Conservation (phyloP, 2,797 vertebrate species). For the Semaprochilodus insignis region DNA sequence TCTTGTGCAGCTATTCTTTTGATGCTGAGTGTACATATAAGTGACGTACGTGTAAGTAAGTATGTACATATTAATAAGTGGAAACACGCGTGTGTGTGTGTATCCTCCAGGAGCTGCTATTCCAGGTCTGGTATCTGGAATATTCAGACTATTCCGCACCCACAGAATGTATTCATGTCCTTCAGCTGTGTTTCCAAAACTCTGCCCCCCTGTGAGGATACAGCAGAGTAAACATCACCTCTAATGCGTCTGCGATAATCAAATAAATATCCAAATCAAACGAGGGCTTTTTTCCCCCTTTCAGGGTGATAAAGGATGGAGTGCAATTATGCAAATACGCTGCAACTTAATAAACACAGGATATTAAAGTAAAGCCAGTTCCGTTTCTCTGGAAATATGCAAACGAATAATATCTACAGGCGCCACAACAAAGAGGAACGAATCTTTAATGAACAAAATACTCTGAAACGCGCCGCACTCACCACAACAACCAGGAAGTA, state of each 20-base stretch:
- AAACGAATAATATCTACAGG: conserved; percentile 2
- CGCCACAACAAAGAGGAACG: not conserved
- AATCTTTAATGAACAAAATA: not conserved
- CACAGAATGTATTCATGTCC: conserved; percentile 4
- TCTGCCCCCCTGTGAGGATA: not conserved
- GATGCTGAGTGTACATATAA: too few species aligned
- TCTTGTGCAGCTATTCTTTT: too few species aligned
- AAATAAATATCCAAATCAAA: conserved; percentile 27
- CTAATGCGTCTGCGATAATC: conserved; percentile 22
- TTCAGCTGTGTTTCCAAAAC: not conserved
- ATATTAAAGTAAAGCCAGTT: conserved; percentile 6
- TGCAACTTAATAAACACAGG: conserved; percentile 2
- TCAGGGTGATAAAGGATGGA: not conserved
- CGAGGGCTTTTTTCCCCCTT: not conserved
- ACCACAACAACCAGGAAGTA: not conserved
- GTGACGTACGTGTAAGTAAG: too few species aligned
- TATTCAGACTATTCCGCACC: not conserved
- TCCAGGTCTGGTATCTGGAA: not conserved
- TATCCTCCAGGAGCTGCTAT: not conserved
- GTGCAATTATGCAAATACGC: conserved; percentile 22
- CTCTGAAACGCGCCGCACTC: not conserved
- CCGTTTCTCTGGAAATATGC: not conserved
- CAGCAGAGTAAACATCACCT: conserved; percentile 6
- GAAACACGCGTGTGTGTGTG: too few species aligned
- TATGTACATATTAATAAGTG: too few species aligned